Evolutionary conservation across 1,140 invertebrate genomes (phyloP), one percentile per base, ranked within the genome.

Genomic region (Drosophila suzukii): DNA sequence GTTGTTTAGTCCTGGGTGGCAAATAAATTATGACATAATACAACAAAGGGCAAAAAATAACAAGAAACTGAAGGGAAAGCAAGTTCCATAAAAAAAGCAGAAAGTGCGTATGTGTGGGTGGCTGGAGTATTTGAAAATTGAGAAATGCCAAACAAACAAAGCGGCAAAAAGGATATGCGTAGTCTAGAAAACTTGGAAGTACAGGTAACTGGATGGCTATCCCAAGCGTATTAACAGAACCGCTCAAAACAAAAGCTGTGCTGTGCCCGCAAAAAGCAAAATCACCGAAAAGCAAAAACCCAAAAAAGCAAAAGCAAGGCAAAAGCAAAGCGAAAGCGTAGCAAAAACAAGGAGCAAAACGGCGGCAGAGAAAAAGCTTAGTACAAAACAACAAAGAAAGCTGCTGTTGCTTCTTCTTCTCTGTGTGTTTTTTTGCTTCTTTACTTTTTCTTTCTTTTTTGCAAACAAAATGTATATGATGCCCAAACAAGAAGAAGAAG

Each of bases 1-100:
- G 83, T 83, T 86, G 79, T 77, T 88, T 65, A 61, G 83, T 88
- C 84, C 79, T 86, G 67, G 67, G 20, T 76, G 63, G 68, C 49
- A 79, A 79, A 88, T 79, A 76, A 88, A 83, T 83, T 79, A 83
- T 88, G 83, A 86, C 83, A 86, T 86, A 86, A 86, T 86, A 83
- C 51, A 76, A 76, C 56, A 67, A 59, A 57, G 57, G 54, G 12
- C 2, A 13, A 49, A 46, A 50, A 74, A 59, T n/a, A 17, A 38
- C 38, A 56, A 75, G n/a, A 54, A 53, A 27, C 56, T 17, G 43
- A n/a, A 55, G 55, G 39, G 5, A 6, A 17, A 11, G 24, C 27
- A 66, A 75, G 20, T 43, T 76, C 46, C 41, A 27, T 58, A 78
- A 86, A 73, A 78, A 86, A 73, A 78, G 70, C 70, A 68, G 78